A percentile compares a stretch with the other conserved stretches of the same genome.
Evolutionary conservation across 2,888 invertebrate genomes (phyloP).

Genomic region (Panorpa germanica): DNA sequence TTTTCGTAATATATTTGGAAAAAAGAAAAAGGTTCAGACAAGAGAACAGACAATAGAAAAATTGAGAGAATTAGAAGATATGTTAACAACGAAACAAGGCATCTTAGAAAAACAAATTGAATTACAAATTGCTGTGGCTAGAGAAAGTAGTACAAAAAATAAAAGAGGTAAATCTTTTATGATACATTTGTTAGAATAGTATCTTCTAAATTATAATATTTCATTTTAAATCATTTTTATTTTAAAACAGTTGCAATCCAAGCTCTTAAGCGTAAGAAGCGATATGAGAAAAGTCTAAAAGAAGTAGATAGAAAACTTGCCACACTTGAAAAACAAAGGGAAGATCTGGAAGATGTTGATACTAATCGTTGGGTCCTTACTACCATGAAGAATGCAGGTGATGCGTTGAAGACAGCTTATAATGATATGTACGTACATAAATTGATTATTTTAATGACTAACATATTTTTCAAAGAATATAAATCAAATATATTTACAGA

Average conservation of each 20-base stretch:
- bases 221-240: conserved; percentile 7
- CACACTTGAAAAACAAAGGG: conserved; percentile 92
- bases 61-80: conserved; percentile 88
- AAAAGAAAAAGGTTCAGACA: conserved; percentile 71
- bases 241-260: conserved; percentile 65
- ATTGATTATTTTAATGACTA: conserved; percentile 4
- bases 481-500: not conserved
- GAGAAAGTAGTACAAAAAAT: conserved; percentile 88
- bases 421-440: conserved; percentile 56
- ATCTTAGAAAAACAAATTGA: conserved; percentile 92
- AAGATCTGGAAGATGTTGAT: conserved; percentile 92
- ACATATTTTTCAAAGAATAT: conserved; percentile 1
- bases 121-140: conserved; percentile 67
- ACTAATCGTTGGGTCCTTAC: conserved; percentile 94
- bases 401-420: conserved; percentile 91
- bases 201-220: conserved; percentile 1
- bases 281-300: conserved; percentile 87
- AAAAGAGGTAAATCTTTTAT: conserved; percentile 65
- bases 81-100: conserved; percentile 92
- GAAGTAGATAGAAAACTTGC: conserved; percentile 97
- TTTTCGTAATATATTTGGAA: conserved; percentile 78
- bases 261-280: conserved; percentile 92
- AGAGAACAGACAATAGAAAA: conserved; percentile 96
- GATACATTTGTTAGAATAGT: no score
- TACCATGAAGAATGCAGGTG: conserved; percentile 91